Conservation (phyloP, 2,797 vertebrate species). For the Hydrolagus colliei region DNA sequence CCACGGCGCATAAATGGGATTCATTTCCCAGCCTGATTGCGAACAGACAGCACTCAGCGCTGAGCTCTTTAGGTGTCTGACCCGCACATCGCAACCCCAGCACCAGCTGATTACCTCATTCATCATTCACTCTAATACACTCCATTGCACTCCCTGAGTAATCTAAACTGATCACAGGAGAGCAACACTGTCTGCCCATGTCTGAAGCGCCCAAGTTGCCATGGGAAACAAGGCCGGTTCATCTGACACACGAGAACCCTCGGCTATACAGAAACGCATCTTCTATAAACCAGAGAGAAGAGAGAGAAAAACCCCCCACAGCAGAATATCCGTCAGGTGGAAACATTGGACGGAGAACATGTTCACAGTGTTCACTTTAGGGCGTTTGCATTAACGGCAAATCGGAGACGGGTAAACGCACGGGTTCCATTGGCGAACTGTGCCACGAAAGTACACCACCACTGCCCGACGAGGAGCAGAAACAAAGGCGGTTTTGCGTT, state of each 20-base stretch:
- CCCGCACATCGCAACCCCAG: no score
- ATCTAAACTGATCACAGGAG: background rate
- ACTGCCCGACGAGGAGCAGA: no score
- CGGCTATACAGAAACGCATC: background rate
- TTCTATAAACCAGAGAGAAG: no score
- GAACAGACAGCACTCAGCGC: background rate
- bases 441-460: no score
- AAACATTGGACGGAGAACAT: no score
- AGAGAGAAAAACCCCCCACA: no score
- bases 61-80: background rate
- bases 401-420: no score
- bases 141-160: background rate
- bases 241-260: background rate
- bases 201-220: background rate
- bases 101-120: background rate
- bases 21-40: background rate
- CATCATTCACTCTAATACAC: background rate
- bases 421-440: no score
- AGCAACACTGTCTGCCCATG: background rate
- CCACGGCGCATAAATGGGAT: background rate
- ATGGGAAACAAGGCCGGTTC: conserved; percentile 1
- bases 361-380: no score
- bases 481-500: no score
- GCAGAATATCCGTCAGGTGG: background rate
- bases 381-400: no score